Evolutionary conservation across 2,113 vertebrate genomes (phyloP).

Genomic region (Plectropomus leopardus): DNA sequence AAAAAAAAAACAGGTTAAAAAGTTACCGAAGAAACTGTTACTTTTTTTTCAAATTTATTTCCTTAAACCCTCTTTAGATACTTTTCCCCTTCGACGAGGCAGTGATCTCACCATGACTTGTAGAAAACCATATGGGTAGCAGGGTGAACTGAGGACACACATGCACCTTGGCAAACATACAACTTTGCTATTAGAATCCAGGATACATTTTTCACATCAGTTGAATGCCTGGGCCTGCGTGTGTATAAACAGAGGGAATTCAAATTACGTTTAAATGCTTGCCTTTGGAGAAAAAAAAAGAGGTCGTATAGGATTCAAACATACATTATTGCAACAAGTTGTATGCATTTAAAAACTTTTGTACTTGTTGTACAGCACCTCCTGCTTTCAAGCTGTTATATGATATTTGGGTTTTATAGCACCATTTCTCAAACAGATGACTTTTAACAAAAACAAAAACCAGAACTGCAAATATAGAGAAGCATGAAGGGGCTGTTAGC

Average conservation of each 20-base stretch:
- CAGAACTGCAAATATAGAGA: conserved; percentile 34
- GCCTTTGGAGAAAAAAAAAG: conserved; percentile 31
- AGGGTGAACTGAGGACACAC: conserved; percentile 87
- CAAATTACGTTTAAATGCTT: conserved; percentile 41
- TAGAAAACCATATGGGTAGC: conserved; percentile 86
- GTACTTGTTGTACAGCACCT: conserved; percentile 4
- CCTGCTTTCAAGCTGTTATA: conserved; percentile 35
- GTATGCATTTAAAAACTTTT: not conserved
- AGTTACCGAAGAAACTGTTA: conserved; percentile 49
- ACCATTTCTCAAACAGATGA: conserved; percentile 10
- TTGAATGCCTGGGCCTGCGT: conserved; percentile 77
- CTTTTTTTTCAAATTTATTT: conserved; percentile 36
- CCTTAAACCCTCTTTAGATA: conserved; percentile 74
- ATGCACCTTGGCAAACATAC: conserved; percentile 86
- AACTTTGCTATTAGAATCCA: conserved; percentile 86
- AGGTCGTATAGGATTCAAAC: not conserved
- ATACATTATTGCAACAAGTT: conserved; percentile 21
- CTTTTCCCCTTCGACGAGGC: conserved; percentile 70
- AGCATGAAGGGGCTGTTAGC: conserved; percentile 41
- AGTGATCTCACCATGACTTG: conserved; percentile 84
- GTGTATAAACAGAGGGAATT: conserved; percentile 72
- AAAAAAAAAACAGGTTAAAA: conserved; percentile 68
- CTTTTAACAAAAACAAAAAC: conserved; percentile 44
- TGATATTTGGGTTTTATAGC: conserved; percentile 12
- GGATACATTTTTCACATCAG: conserved; percentile 86